Percentiles rank a stretch among this genome's conserved stretches.
Evolutionary conservation across 2,797 vertebrate genomes (phyloP).

Genomic region (Eulemur rubriventer): DNA sequence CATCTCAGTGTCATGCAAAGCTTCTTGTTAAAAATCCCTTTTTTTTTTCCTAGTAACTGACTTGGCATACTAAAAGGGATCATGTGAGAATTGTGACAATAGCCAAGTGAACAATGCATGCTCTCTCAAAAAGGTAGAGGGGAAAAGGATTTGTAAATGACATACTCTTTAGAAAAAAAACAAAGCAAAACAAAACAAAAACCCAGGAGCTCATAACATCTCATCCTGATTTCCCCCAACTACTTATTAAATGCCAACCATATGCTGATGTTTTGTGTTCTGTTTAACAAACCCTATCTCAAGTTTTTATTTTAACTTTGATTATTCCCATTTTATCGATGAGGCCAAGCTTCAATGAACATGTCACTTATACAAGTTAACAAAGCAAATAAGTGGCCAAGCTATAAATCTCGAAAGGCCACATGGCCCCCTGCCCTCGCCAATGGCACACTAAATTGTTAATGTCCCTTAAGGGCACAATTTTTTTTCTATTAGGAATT

Average conservation of each 20-base stretch:
- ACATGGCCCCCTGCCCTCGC: fast-evolving
- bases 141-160: neutral
- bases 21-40: neutral
- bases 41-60: neutral
- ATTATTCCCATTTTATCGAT: neutral
- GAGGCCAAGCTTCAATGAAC: neutral
- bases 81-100: neutral
- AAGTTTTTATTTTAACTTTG: neutral
- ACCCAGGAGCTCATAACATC: neutral
- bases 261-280: neutral
- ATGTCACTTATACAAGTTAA: neutral
- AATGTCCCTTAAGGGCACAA: too few relatives aligned
- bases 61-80: neutral
- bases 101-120: neutral
- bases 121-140: neutral
- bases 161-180: neutral
- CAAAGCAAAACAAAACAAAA: neutral
- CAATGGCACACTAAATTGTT: neutral
- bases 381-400: neutral
- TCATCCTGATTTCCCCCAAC: neutral
- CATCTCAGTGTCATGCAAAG: neutral
- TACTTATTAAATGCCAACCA: neutral
- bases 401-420: neutral
- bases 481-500: neutral
- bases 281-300: neutral